Evolutionary conservation across 1,140 invertebrate species (phyloP).

Genomic region (Chrysoperla carnea): DNA sequence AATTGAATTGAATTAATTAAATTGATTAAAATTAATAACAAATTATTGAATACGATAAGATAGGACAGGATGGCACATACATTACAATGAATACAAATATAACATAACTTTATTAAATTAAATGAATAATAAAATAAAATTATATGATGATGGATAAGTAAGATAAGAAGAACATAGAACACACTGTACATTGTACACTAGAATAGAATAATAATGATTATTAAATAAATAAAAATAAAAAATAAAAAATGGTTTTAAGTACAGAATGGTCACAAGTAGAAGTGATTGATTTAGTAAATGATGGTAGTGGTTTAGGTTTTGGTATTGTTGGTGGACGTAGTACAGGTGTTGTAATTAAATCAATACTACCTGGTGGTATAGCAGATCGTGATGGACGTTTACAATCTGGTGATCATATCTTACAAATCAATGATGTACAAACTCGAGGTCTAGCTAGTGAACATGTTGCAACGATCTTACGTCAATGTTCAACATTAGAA

Average conservation of each 20-base stretch:
- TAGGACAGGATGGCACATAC: no score
- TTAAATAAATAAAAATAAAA: no score
- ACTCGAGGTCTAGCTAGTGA: conserved; percentile 82
- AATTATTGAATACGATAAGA: no score
- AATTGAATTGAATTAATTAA: no score
- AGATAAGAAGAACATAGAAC: no score
- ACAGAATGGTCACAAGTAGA: conserved; percentile 88
- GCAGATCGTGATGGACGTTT: conserved; percentile 79
- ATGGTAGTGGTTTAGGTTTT: conserved; percentile 64
- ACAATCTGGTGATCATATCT: conserved; percentile 82
- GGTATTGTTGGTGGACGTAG: conserved; percentile 88
- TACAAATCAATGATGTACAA: conserved; percentile 87
- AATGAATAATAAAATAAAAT: no score
- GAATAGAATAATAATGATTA: no score
- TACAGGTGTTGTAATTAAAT: conserved; percentile 94
- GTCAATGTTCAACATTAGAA: conserved; percentile 64
- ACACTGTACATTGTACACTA: no score
- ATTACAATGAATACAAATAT: no score
- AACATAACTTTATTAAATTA: no score
- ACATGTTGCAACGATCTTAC: conserved; percentile 72
- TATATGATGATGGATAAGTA: no score
- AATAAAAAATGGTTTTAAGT: conserved; percentile 45
- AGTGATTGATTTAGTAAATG: conserved; percentile 74
- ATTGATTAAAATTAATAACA: no score
- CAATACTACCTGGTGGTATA: conserved; percentile 77